Evolutionary conservation across 2,113 vertebrate species (phyloP).

Genomic region (Eudyptes chrysolophus): DNA sequence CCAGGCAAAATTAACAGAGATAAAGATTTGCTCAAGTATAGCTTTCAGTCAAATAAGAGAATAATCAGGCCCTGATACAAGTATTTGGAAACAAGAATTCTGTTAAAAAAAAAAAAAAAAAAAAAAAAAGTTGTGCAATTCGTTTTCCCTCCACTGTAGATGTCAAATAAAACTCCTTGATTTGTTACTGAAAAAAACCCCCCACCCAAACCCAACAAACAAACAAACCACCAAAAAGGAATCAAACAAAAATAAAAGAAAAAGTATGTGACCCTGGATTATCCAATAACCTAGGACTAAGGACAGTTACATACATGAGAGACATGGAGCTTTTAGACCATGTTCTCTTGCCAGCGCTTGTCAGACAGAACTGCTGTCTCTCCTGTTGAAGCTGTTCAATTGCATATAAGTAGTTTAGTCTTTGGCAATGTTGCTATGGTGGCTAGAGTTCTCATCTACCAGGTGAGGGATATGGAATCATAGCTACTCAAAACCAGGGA

Average conservation of each 20-base stretch:
- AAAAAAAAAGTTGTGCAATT: not conserved
- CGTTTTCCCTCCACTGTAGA: not conserved
- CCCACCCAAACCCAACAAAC: not conserved
- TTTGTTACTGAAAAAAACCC: not conserved
- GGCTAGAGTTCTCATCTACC: not conserved
- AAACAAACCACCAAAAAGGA: accelerated
- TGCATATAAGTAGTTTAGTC: not conserved
- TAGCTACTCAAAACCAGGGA: not conserved
- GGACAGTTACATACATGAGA: not conserved
- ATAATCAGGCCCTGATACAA: not conserved
- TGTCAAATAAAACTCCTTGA: not conserved
- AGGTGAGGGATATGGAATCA: not conserved
- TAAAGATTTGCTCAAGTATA: not conserved
- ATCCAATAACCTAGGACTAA: not conserved
- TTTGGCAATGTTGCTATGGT: not conserved
- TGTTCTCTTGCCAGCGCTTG: not conserved
- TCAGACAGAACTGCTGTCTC: not conserved
- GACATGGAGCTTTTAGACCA: not conserved
- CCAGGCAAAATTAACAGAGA: not conserved
- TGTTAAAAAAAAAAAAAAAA: not conserved
- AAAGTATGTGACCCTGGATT: not conserved
- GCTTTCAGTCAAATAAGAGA: not conserved
- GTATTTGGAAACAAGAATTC: not conserved
- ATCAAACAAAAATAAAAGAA: not conserved
- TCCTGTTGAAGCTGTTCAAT: not conserved